Evolutionary conservation across 2,888 invertebrate genomes (phyloP), one percentile per base, ranked within the genome.

Genomic region (Tenodera sinensis): DNA sequence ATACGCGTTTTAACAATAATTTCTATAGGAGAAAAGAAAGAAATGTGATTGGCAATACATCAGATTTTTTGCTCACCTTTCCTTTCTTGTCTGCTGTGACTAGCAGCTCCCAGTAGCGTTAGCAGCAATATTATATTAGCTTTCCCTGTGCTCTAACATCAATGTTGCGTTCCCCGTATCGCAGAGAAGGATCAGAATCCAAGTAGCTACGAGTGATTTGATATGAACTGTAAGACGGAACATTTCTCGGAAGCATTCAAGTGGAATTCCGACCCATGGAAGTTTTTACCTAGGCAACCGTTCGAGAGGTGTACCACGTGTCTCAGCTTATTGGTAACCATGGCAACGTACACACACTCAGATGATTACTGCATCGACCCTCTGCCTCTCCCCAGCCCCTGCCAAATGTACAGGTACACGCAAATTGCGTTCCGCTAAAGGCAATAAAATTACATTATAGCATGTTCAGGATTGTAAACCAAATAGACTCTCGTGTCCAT

Each of bases 261-360:
- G 54, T 25, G 54, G 25, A 71, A 71, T 71, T 71, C 54, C 54
- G 15, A 25, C 1, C 25, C 54, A 25, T 71, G 20, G 54, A 71
- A 71, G 20, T 71, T 71, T 86, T 86, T 86, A 86, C 81, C 86
- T 86, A 71, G 81, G 86, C 86, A 86, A 86, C 86, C 71, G 54
- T 9, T 28, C n/a, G 34, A 84, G 25, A 84, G 47, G 27, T 71
- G 28, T 81, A 86, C 81, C 86, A 86, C 86, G 86, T 86, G 86
- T 85, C 85, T 85, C n/a, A 86, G 54, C 86, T 86, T 86, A 86
- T 86, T 86, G 86, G 86, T 86, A 81, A 20, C 86, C 28, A 86
- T 86, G 25, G 81, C 71, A 86, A 86, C 86, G 8, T 28, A 47
- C 27, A 54, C 54, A 71, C 54, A 85, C 47, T 15, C 27, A 54